A percentile compares a stretch with the other conserved stretches of the same genome.
Evolutionary conservation across 2,113 vertebrate genomes (phyloP).

Genomic region (Anolis carolinensis): DNA sequence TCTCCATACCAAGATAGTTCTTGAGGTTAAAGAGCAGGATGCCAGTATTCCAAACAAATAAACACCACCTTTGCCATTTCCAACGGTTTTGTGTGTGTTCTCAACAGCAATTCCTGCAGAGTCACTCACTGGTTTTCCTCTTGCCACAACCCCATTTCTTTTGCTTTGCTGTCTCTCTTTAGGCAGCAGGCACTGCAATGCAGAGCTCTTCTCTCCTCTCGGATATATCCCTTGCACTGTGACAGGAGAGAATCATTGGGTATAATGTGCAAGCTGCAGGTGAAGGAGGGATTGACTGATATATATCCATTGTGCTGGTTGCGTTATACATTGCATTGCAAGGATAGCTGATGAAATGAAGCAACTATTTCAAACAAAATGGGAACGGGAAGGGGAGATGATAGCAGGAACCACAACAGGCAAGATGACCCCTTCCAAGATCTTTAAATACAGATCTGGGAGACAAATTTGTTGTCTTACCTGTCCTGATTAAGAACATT

Average conservation of each 20-base stretch:
- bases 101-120: too few relatives aligned
- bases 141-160: background rate
- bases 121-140: background rate
- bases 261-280: background rate
- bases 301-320: background rate
- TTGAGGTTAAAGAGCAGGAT: background rate
- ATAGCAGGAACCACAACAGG: background rate
- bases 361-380: background rate
- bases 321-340: background rate
- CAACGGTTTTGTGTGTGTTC: background rate
- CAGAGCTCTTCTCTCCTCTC: conserved; percentile 5
- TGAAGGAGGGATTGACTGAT: background rate
- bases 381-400: too few relatives aligned
- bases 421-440: background rate
- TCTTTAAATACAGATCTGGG: background rate
- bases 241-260: background rate
- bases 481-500: conserved; percentile 16
- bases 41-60: background rate
- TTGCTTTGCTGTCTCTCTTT: background rate
- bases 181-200: conserved; percentile 7
- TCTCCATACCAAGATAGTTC: too few relatives aligned
- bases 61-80: background rate
- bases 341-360: too few relatives aligned
- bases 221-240: background rate
- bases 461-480: background rate